Conservation (phyloP, 2,888 invertebrate species). For the Rhyacophila evoluta region DNA sequence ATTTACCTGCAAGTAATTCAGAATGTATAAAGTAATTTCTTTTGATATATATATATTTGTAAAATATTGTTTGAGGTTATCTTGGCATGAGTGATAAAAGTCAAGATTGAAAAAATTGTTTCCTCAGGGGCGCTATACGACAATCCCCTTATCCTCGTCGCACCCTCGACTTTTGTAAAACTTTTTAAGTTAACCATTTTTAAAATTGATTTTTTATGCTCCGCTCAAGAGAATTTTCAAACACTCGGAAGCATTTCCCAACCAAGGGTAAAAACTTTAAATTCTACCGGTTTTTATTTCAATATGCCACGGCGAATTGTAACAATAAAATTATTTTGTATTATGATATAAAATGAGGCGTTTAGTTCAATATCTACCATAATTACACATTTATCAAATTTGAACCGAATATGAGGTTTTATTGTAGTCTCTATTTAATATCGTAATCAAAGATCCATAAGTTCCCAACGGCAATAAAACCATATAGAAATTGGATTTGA, state of each 20-base stretch:
- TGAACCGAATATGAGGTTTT: too few species aligned
- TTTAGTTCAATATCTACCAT: too few species aligned
- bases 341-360: too few species aligned
- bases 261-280: neutral
- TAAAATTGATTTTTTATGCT: conserved; percentile 55
- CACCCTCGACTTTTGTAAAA: conserved; percentile 42
- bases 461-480: too few species aligned
- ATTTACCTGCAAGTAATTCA: too few species aligned
- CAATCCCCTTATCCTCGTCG: neutral
- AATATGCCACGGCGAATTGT: neutral
- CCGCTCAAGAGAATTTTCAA: conserved; percentile 50
- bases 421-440: too few species aligned
- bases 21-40: too few species aligned
- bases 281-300: neutral
- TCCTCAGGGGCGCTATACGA: conserved; percentile 35
- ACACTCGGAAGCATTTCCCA: conserved; percentile 48
- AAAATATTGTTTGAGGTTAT: conserved; percentile 26
- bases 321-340: neutral
- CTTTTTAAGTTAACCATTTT: conserved; percentile 55
- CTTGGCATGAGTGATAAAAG: conserved; percentile 46
- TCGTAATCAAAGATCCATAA: too few species aligned
- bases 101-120: conserved; percentile 45
- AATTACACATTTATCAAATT: too few species aligned
- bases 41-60: too few species aligned
- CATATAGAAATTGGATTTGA: too few species aligned